These are phyloP conservation scores for Trichonephila clavipes DNA, from an alignment of 1,140 invertebrate genomes.

Conservation along the genomic window DNA sequence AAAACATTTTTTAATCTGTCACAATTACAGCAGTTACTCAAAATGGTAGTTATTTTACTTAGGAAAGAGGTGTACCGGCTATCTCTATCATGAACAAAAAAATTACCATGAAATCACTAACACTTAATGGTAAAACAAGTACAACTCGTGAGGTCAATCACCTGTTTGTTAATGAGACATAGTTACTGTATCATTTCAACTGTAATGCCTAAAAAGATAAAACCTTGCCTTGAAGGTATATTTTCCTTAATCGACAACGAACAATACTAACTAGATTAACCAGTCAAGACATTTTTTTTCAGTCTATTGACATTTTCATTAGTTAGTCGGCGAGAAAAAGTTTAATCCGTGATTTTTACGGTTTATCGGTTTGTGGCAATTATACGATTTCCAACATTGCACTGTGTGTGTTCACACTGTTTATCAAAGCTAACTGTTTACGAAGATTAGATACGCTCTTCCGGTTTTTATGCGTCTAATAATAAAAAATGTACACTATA, in stretches of 20 bases:
- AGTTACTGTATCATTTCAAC: background rate
- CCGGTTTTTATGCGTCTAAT: background rate
- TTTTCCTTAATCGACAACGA: background rate
- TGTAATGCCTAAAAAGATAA: background rate
- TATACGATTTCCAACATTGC: background rate
- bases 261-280: constrained; percentile 20
- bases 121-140: background rate
- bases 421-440: background rate
- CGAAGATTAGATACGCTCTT: constrained; percentile 24
- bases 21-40: background rate
- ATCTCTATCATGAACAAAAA: background rate
- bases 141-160: constrained; percentile 9
- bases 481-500: background rate
- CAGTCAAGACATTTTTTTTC: background rate
- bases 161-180: background rate
- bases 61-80: background rate
- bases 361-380: background rate
- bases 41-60: background rate
- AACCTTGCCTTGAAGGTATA: background rate
- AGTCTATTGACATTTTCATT: background rate
- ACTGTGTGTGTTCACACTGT: background rate
- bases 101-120: background rate
- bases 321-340: background rate
- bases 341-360: background rate
- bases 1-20: too few species aligned